Base-by-base conservation (phyloP, 1,140 invertebrate species). In the Hylaeus volcanicus region DNA sequence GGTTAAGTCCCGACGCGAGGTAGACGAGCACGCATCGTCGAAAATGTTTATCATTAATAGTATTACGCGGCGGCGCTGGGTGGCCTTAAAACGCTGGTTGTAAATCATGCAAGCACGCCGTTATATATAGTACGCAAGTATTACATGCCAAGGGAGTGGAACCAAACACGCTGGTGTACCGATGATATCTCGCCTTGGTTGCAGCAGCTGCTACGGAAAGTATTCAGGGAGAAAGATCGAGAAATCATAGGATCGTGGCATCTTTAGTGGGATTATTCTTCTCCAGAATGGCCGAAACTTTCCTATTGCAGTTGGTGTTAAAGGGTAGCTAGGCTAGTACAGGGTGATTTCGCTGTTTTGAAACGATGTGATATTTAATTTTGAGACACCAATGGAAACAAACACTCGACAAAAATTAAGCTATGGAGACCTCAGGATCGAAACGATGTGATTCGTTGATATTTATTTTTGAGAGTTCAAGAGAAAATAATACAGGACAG, bases 31-130 rank as follows among this genome's bases (percentile, higher is more conserved):
- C 75, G 65, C 83, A 74, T 61, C 65, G 82, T 63, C 82, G 73
- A 85, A 85, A 85, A 84, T 85, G 83, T 86, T 86, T 81, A 82
- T 86, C 84, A 77, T 81, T 85, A 78, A 73, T 56, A 43, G 4
- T 14, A 64, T 56, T 73, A 73, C 56, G 61, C 37, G 55, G 77
- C 79, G 64, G 73, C 48, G 82, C 51, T 72, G 77, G 26, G 70
- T 74, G 83, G 74, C 74, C 79, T 86, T 85, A 84, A 86, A 83
- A 85, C 83, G 63, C 53, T 61, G 37, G 74, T 26, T 53, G 45
- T 86, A 81, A 85, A 85, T 86, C 82, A 84, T 81, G 53, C 78
- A 53, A 66, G 63, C 73, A 15, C 43, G 14, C 61, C 26, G 15
- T 14, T 55, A 12, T 61, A 8, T 63, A 71, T 64, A 55, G 4